These are phyloP conservation scores for Drymonia ruficornis DNA, from an alignment of 2,888 invertebrate species.

Conservation along the genomic window DNA sequence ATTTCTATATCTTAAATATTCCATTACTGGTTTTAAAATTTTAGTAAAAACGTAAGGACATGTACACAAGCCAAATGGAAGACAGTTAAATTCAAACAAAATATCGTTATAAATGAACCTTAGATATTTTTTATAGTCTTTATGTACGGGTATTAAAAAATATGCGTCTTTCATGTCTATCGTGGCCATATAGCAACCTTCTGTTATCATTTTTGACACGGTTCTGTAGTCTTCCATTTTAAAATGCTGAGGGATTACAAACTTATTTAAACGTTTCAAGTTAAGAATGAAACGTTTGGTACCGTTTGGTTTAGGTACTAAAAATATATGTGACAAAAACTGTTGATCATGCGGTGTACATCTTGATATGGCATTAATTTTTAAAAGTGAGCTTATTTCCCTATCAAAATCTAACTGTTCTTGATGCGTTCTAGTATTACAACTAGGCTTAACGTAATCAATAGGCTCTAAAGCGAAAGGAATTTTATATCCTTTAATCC, in stretches of 20 bases:
- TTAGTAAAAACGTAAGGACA: background rate
- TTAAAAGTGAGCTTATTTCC: background rate
- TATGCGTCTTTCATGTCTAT: conserved; percentile 13
- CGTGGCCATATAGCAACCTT: conserved; percentile 7
- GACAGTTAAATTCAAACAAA: conserved; percentile 5
- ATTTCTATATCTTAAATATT: background rate
- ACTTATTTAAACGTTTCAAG: conserved; percentile 10
- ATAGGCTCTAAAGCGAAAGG: background rate
- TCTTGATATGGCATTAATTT: background rate
- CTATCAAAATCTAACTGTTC: background rate
- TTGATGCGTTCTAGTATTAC: background rate
- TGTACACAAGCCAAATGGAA: background rate
- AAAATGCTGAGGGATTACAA: conserved; percentile 9
- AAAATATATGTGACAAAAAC: conserved; percentile 9
- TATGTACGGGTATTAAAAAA: conserved; percentile 7
- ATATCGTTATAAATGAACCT: background rate
- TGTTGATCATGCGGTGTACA: background rate
- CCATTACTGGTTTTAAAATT: conserved; percentile 1
- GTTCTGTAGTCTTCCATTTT: conserved; percentile 19
- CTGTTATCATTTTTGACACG: background rate
- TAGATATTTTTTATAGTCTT: background rate
- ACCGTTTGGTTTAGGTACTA: conserved; percentile 10
- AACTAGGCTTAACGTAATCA: background rate
- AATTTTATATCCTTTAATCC: conserved; percentile 6
- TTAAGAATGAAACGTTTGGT: conserved; percentile 10